Evolutionary conservation across 2,797 vertebrate genomes (phyloP).

Genomic region (Enteromius afrohamiltoni): DNA sequence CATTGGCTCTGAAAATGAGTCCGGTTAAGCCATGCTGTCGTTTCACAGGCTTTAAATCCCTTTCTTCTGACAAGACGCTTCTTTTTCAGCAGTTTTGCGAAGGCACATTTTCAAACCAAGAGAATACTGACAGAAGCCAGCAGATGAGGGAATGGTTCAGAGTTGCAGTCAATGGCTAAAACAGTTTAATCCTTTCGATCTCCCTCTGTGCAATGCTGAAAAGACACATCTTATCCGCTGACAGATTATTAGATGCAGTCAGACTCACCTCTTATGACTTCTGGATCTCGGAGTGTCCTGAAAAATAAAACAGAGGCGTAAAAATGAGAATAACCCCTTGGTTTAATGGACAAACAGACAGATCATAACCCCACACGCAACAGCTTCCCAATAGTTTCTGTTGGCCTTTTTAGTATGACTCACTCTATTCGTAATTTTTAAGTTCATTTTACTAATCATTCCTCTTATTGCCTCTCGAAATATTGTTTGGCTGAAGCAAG

Average conservation of each 20-base stretch:
- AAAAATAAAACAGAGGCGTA: conserved; percentile 66
- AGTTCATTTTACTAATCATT: neutral
- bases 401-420: neutral
- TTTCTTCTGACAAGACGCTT: conserved; percentile 26
- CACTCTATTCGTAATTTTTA: neutral
- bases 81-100: neutral
- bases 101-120: neutral
- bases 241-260: neutral
- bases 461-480: neutral
- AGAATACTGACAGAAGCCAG: neutral
- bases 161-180: neutral
- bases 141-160: neutral
- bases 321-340: conserved; percentile 37
- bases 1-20: conserved; percentile 47
- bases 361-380: neutral
- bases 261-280: conserved; percentile 89
- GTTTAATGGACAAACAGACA: neutral
- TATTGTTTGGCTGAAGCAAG: conserved; percentile 6
- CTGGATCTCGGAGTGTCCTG: conserved; percentile 87
- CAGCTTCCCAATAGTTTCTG: conserved; percentile 43
- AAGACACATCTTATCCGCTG: neutral
- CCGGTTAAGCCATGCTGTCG: conserved; percentile 47
- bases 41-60: conserved; percentile 47
- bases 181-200: neutral
- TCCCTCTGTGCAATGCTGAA: neutral